A percentile compares a stretch with the other conserved stretches of the same genome.
phyloP scores from a whole-genome alignment of 2,888 invertebrate species.

The Plutella xylostella region DNA sequence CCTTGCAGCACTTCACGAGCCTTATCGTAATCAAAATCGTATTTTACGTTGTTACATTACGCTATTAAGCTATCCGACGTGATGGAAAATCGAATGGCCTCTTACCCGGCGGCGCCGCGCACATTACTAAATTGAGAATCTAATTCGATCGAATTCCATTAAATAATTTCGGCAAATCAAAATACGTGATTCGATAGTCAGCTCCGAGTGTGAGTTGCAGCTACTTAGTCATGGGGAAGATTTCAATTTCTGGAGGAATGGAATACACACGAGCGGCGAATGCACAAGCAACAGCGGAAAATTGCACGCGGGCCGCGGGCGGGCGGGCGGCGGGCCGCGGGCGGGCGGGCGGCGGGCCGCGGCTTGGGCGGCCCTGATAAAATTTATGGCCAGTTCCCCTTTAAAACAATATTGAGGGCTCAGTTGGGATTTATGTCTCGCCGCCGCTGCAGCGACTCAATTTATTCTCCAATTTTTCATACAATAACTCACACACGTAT shows the following conservation, averaged over 20 bases:
- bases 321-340: constrained; percentile 20
- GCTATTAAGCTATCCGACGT: constrained; percentile 42
- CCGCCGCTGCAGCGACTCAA: constrained; percentile 70
- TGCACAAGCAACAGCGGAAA: constrained; percentile 56
- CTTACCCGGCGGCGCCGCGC: constrained; percentile 8
- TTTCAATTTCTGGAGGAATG: constrained; percentile 44
- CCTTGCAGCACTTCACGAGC: constrained; percentile 22
- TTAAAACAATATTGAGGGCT: constrained; percentile 73
- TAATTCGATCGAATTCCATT: constrained; percentile 3
- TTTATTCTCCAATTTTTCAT: constrained; percentile 72
- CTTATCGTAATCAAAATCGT: constrained; percentile 50
- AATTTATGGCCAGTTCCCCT: constrained; percentile 72
- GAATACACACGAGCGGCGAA: constrained; percentile 48
- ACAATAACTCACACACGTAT: constrained; percentile 71
- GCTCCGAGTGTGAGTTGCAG: constrained; percentile 1
- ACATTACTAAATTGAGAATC: constrained; percentile 4
- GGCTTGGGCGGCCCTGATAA: constrained; percentile 61
- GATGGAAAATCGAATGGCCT: constrained; percentile 40
- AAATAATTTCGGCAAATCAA: constrained; percentile 3
- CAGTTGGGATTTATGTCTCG: constrained; percentile 71
- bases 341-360: constrained; percentile 23
- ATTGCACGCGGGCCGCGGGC: constrained; percentile 40
- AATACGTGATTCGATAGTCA: not conserved
- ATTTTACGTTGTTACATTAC: constrained; percentile 37
- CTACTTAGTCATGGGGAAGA: constrained; percentile 29